Evolutionary conservation across 2,888 invertebrate species (phyloP).

Genomic region (Pocota personata): DNA sequence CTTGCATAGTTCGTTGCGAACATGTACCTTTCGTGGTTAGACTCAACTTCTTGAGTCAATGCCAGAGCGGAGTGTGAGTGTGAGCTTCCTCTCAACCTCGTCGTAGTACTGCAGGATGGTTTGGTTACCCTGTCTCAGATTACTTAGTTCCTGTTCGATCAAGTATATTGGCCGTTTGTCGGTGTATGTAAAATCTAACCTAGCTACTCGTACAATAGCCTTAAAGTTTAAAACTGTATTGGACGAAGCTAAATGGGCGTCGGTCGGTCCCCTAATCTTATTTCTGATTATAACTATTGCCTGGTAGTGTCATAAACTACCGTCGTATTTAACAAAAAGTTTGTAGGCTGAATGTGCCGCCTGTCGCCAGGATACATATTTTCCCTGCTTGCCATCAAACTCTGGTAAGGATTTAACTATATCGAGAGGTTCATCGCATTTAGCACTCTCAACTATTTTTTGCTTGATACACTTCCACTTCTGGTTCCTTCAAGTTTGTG

Average conservation of each 20-base stretch:
- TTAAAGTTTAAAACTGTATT: slow-evolving; percentile 63
- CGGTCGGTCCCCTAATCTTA: slow-evolving; percentile 47
- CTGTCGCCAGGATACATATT: slow-evolving; percentile 35
- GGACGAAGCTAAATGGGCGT: slow-evolving; percentile 41
- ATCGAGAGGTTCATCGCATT: too few species aligned
- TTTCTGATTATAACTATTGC: slow-evolving; percentile 63
- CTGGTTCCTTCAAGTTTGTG: too few species aligned
- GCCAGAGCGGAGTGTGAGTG: too few species aligned
- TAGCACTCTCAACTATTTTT: too few species aligned
- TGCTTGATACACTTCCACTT: too few species aligned
- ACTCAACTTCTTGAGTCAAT: too few species aligned
- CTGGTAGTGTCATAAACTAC: slow-evolving; percentile 57
- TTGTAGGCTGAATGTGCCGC: slow-evolving; percentile 55
- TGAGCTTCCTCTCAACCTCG: slow-evolving; percentile 55
- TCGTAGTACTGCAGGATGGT: slow-evolving; percentile 51
- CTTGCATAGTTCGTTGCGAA: too few species aligned
- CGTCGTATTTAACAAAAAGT: slow-evolving; percentile 31
- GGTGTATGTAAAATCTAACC: slow-evolving; percentile 54
- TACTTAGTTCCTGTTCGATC: slow-evolving; percentile 63
- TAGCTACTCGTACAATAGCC: slow-evolving; percentile 53
- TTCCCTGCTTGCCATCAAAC: too few species aligned
- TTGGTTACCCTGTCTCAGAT: slow-evolving; percentile 48
- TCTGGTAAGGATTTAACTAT: too few species aligned
- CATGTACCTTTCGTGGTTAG: too few species aligned
- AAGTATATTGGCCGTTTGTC: too few species aligned